A percentile compares a stretch with the other conserved stretches of the same genome.
phyloP scores from a whole-genome alignment of 2,888 invertebrate genomes.

The Cosmopolites sordidus region DNA sequence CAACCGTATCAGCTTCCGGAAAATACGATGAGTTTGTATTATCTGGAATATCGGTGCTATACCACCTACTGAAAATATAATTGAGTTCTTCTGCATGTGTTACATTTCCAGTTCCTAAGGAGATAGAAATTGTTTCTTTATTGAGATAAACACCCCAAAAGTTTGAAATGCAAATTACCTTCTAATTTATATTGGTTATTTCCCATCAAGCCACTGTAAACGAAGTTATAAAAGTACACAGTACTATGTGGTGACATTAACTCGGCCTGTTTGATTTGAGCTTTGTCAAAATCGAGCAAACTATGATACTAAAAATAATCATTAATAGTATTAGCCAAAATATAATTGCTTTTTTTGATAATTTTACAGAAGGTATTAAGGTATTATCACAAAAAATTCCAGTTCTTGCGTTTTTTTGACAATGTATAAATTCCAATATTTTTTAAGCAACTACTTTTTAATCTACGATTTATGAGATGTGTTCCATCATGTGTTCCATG shows the following conservation, averaged over 20 bases:
- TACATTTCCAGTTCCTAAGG: slow-evolving; percentile 3
- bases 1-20: slow-evolving; percentile 1
- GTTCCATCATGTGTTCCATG: no score
- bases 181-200: background rate
- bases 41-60: slow-evolving; percentile 2
- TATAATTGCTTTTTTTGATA: no score
- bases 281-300: slow-evolving; percentile 21
- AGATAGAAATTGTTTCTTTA: no score
- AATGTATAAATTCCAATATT: background rate
- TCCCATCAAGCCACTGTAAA: slow-evolving; percentile 20
- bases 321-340: no score
- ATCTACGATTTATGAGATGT: no score
- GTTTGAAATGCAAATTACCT: background rate
- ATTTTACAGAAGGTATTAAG: no score
- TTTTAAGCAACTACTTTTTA: no score
- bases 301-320: slow-evolving; percentile 18
- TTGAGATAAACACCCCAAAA: no score
- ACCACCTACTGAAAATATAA: slow-evolving; percentile 3
- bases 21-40: slow-evolving; percentile 1
- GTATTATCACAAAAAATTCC: no score
- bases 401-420: no score
- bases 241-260: slow-evolving; percentile 15
- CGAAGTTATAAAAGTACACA: slow-evolving; percentile 22
- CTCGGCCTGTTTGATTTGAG: slow-evolving; percentile 21
- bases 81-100: slow-evolving; percentile 4